Evolutionary conservation across 2,113 vertebrate genomes (phyloP).

Genomic region (Oncorhynchus clarkii): DNA sequence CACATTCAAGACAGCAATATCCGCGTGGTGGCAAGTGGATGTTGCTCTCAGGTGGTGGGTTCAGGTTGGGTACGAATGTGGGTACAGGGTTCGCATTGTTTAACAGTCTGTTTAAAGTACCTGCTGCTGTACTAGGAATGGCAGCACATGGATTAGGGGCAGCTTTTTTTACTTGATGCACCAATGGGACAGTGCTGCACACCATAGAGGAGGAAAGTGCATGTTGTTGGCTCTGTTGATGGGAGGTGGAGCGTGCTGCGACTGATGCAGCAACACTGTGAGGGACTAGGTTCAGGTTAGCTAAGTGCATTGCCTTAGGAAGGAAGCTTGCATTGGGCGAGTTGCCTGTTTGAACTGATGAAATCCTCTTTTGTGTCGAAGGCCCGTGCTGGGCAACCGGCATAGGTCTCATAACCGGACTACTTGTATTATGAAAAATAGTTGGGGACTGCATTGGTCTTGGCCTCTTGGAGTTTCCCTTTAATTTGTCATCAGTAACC

Average conservation of each 20-base stretch:
- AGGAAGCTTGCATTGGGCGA: conserved; percentile 74
- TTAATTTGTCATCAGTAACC: conserved; percentile 48
- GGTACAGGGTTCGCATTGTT: conserved; percentile 89
- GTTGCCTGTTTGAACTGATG: conserved; percentile 25
- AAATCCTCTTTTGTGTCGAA: conserved; percentile 68
- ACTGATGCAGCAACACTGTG: conserved; percentile 92
- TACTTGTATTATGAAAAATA: conserved; percentile 48
- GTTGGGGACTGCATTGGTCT: conserved; percentile 38
- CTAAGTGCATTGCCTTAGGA: conserved; percentile 93
- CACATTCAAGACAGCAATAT: conserved; percentile 91
- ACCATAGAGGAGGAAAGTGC: conserved; percentile 74
- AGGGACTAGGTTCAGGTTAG: conserved; percentile 94
- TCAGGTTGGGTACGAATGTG: conserved; percentile 88
- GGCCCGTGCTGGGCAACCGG: conserved; percentile 44
- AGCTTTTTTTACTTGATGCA: conserved; percentile 89
- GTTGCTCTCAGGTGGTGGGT: conserved; percentile 81
- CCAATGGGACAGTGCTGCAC: conserved; percentile 83
- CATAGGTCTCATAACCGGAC: conserved; percentile 58
- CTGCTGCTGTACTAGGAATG: conserved; percentile 69
- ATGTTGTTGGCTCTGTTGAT: conserved; percentile 69
- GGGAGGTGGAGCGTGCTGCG: conserved; percentile 73
- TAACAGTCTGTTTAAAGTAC: conserved; percentile 85
- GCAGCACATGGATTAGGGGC: conserved; percentile 57
- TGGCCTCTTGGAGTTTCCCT: conserved; percentile 39
- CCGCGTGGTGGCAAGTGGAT: conserved; percentile 86